These are phyloP conservation scores for Rhyacophila evoluta DNA, from an alignment of 2,888 invertebrate species.

Conservation along the genomic window DNA sequence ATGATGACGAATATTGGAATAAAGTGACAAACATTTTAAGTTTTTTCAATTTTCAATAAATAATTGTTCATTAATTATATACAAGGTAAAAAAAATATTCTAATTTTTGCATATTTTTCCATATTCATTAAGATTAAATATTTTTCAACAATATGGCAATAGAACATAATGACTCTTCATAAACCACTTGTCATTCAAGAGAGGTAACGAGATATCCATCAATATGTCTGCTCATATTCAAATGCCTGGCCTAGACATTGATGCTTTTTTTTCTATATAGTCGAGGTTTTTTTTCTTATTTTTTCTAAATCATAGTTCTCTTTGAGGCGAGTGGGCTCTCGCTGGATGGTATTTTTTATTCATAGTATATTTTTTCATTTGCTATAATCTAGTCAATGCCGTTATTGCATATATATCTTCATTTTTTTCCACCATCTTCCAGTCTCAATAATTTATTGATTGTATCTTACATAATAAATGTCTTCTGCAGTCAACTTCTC, in stretches of 20 bases:
- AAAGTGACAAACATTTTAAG: too few species aligned
- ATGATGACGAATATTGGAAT: too few species aligned
- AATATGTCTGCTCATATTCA: constrained; percentile 29
- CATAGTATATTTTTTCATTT: constrained; percentile 11
- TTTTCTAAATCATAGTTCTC: constrained; percentile 1
- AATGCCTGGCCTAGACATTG: constrained; percentile 24
- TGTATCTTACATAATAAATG: background rate
- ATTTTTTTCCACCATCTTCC: constrained; percentile 1
- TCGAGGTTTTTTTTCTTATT: background rate
- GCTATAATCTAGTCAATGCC: constrained; percentile 11
- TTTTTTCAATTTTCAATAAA: too few species aligned
- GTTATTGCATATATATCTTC: constrained; percentile 21
- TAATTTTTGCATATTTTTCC: too few species aligned
- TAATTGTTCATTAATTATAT: too few species aligned
- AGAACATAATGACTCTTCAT: background rate
- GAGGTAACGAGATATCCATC: constrained; percentile 50
- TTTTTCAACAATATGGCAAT: background rate
- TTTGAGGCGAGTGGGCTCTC: constrained; percentile 5
- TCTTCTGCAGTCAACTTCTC: background rate
- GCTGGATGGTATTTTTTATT: constrained; percentile 27
- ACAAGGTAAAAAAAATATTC: too few species aligned
- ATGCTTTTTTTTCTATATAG: constrained; percentile 15
- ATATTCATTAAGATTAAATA: background rate
- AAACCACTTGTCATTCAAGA: constrained; percentile 48
- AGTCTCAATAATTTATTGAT: constrained; percentile 22